A percentile compares a stretch with the other conserved stretches of the same genome.
These are phyloP conservation scores for Emesis furor DNA, from an alignment of 2,888 invertebrate genomes.

Conservation along the genomic window DNA sequence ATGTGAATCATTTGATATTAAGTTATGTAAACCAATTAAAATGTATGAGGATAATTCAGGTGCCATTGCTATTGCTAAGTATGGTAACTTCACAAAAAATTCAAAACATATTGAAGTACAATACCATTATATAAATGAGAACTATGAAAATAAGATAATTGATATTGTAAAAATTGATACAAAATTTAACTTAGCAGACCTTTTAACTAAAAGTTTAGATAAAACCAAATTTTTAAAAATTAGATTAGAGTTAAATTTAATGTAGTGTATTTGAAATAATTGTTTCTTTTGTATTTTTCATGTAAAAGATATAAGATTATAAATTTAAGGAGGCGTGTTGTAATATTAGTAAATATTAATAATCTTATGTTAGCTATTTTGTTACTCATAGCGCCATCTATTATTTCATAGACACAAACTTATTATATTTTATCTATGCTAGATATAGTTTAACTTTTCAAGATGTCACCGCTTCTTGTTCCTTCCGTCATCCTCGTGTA, in stretches of 20 bases:
- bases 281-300: constrained; percentile 7
- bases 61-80: no score
- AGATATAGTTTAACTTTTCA: constrained; percentile 1
- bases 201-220: constrained; percentile 67
- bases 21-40: no score
- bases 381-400: neutral
- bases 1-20: no score
- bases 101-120: no score
- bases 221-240: constrained; percentile 22
- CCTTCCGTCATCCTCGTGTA: no score
- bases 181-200: constrained; percentile 66
- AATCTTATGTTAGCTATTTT: neutral
- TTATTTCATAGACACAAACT: neutral
- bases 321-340: constrained; percentile 16
- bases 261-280: neutral
- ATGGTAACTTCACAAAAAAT: no score
- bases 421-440: neutral
- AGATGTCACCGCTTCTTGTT: no score
- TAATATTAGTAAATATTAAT: constrained; percentile 9
- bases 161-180: constrained; percentile 75
- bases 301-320: constrained; percentile 31
- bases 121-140: no score
- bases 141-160: constrained; percentile 5
- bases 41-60: no score
- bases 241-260: neutral